Base-by-base conservation (phyloP, 2,797 vertebrate genomes). In the Lagodon rhomboides region DNA sequence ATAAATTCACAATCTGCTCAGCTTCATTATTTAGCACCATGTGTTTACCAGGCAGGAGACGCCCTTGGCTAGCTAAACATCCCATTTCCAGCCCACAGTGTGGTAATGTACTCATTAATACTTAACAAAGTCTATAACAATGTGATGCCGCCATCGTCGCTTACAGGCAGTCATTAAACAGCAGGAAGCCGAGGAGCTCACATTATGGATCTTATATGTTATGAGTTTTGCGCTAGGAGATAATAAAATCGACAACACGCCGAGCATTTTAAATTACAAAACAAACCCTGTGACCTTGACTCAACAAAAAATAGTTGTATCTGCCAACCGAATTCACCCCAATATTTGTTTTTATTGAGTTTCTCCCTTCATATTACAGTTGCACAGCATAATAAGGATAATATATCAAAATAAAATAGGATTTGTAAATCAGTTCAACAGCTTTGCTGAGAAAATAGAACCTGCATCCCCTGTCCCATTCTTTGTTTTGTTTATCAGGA, bases 41-140 rank as follows among this genome's bases (percentile, higher is more conserved):
- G 54, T 79, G 70, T 76, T 68, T 27, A 50, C 61, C 5, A 30
- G 58, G 56, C 75, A 46, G 50, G 61, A 84, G 77, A 83, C 1
- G 49, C 84, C 85, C 82, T 64, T n/a, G 66, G 90, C 82, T 43
- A 74, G 51, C 66, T 71, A 56, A 79, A 77, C 80, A 77, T 77
- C 83, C 83, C 84, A 87, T 88, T 86, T 83, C 82, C 82, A 82
- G 66, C 76, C 67, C 68, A 68, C 75, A 38, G 68, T 70, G 80
- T 68, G 38, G 83, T 84, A 79, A 89, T 83, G 87, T 80, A 59
- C 85, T 90, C 88, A 88, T 92, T 89, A 91, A 87, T 90, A 88
- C 86, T 90, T 91, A 78, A 89, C 62, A 43, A 12, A 76, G 55
- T 73, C 75, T 67, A 13, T 71, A 89, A 85, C 68, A 82, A 78